Evolutionary conservation across 1,140 invertebrate species (phyloP).

Genomic region (Meloidogyne floridensis): DNA sequence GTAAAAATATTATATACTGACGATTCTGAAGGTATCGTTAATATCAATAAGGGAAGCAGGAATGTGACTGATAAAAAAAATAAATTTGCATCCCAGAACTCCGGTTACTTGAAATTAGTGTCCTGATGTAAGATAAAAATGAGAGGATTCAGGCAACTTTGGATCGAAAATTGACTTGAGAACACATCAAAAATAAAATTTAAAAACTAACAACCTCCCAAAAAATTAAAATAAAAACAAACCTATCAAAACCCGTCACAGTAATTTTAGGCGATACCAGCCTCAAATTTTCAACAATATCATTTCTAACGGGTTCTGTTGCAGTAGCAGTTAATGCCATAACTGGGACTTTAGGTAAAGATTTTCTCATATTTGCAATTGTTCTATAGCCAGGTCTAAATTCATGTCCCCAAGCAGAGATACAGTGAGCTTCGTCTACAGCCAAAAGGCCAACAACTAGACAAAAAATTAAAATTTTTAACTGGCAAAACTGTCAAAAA

Average conservation of each 20-base stretch:
- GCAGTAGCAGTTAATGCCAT: slow-evolving; percentile 91
- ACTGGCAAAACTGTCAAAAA: no score
- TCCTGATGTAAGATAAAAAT: no score
- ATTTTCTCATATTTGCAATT: slow-evolving; percentile 71
- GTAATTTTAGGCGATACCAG: slow-evolving; percentile 69
- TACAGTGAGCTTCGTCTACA: slow-evolving; percentile 79
- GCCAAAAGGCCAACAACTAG: slow-evolving; percentile 68
- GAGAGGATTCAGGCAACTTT: no score
- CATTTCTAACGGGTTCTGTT: slow-evolving; percentile 71
- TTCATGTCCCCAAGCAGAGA: slow-evolving; percentile 91
- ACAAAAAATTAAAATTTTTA: slow-evolving; percentile 20
- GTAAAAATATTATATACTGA: no score
- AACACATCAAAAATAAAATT: neutral
- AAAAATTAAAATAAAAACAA: neutral
- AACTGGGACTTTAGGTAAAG: slow-evolving; percentile 76
- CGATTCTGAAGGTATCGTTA: no score
- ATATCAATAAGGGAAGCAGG: no score
- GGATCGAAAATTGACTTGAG: no score
- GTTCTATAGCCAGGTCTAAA: slow-evolving; percentile 85
- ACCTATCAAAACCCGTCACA: slow-evolving; percentile 66
- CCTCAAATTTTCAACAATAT: slow-evolving; percentile 71
- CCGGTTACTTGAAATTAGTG: no score
- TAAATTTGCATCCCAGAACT: no score
- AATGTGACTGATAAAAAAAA: no score
- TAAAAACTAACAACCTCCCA: no score